Evolutionary conservation across 2,888 invertebrate species (phyloP), one percentile per base, ranked within the genome.

Genomic region (Seira ritae): DNA sequence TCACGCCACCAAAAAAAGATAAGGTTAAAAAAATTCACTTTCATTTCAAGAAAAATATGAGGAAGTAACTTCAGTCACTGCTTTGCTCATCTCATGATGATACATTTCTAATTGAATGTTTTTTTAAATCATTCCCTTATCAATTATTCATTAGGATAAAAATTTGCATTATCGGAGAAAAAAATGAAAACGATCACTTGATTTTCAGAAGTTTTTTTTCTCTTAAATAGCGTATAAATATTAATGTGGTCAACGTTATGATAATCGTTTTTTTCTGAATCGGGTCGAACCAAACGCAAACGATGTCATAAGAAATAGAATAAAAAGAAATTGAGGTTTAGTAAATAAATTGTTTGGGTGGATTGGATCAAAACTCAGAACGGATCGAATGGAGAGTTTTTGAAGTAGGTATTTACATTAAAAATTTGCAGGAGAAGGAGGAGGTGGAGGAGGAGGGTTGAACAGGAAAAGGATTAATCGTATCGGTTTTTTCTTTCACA

Each of bases 401-500:
- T 67, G 31, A 4, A 42, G 20, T 37, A 15, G 68, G 68, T 17
- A 12, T 24, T 22, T 17, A 24, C 12, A 23, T 24, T 20, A 23
- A 67, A 22, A 24, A 67, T 6, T 42, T 12, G 6, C 46, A 42
- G 12, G 12, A 42, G 46, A 42, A 42, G 46, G 46, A 42, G 46
- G 12, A 55, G 17, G 17, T 17, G 17, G 42, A 46, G 71, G 60
- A 23, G 71, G 71, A 71, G 12, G 72, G 37, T 17, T n/a, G 24
- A 50, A 24, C 6, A 80, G 60, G 22, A 80, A 71, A 42, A 55
- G 50, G 50, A 75, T 77, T 79, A 79, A 72, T 80, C 80, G 73
- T 24, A 68, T 68, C 80, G 80, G 80, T 80, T 80, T 74, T 80
- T 80, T 74, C 69, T 80, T 80, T 80, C 80, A 80, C 80, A 74